phyloP scores from a whole-genome alignment of 1,140 invertebrate genomes.

The Vollenhovia emeryi region DNA sequence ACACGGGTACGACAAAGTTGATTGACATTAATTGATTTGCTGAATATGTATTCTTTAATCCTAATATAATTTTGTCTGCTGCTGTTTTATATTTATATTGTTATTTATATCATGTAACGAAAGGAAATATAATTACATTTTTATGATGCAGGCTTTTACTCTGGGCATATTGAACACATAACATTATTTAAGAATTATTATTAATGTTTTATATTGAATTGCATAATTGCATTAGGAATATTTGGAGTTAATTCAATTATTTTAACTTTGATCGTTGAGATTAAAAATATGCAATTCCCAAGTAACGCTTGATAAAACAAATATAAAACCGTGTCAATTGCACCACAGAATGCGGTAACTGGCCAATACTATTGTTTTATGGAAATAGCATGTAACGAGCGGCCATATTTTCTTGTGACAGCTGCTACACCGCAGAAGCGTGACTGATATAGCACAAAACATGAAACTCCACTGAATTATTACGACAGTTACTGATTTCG shows the following conservation, averaged over 20 bases:
- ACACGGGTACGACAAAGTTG: conserved; percentile 78
- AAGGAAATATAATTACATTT: conserved; percentile 30
- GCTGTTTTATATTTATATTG: background rate
- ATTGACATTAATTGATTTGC: conserved; percentile 49
- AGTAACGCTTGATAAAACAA: conserved; percentile 20
- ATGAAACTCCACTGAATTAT: conserved; percentile 54
- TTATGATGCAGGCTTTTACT: background rate
- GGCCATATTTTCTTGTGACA: conserved; percentile 50
- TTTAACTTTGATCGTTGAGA: background rate
- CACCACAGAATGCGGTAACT: conserved; percentile 35
- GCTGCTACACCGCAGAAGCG: conserved; percentile 40
- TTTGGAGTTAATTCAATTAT: background rate
- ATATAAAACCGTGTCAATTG: conserved; percentile 42
- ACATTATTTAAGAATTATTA: background rate
- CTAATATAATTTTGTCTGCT: background rate
- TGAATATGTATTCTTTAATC: background rate
- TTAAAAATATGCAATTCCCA: conserved; percentile 11
- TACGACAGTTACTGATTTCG: conserved; percentile 58
- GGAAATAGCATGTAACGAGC: conserved; percentile 45
- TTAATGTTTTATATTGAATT: conserved; percentile 1
- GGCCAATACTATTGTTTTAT: conserved; percentile 50
- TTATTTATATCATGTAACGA: conserved; percentile 25
- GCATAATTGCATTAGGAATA: background rate
- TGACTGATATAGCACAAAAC: conserved; percentile 55
- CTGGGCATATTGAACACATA: background rate